phyloP scores from a whole-genome alignment of 2,888 invertebrate genomes.

The Habroteleia sp. region DNA sequence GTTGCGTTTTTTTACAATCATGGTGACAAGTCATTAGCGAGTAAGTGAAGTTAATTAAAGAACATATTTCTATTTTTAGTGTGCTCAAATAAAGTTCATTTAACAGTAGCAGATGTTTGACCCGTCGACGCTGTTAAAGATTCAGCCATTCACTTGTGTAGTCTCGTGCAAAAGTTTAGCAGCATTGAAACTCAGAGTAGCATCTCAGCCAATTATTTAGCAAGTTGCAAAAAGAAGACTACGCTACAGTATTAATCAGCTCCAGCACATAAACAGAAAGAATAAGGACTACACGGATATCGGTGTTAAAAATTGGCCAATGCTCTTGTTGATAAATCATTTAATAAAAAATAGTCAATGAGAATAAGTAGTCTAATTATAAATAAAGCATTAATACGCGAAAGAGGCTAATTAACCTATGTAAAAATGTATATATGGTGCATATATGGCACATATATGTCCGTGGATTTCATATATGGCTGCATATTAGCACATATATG shows the following conservation, averaged over 20 bases:
- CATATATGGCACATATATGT: too few relatives aligned
- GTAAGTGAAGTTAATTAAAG: constrained; percentile 33
- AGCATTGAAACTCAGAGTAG: constrained; percentile 40
- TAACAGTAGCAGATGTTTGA: constrained; percentile 45
- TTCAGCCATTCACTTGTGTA: constrained; percentile 42
- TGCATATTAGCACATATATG: too few relatives aligned
- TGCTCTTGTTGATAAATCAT: too few relatives aligned
- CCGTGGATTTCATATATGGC: too few relatives aligned
- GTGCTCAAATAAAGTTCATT: constrained; percentile 22
- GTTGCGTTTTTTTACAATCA: constrained; percentile 11
- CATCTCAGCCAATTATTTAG: constrained; percentile 47
- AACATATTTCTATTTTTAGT: constrained; percentile 43
- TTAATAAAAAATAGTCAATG: too few relatives aligned
- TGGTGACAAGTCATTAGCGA: constrained; percentile 30
- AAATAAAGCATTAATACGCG: too few relatives aligned
- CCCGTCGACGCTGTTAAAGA: constrained; percentile 43
- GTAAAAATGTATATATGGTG: too few relatives aligned
- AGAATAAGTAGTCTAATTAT: too few relatives aligned
- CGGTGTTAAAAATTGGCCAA: too few relatives aligned
- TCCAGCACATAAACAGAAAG: neutral
- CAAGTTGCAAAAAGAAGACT: constrained; percentile 28
- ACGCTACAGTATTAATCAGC: constrained; percentile 22
- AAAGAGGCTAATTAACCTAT: too few relatives aligned
- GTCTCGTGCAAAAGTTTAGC: constrained; percentile 38
- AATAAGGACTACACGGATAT: neutral